A percentile compares a stretch with the other conserved stretches of the same genome.
These are phyloP conservation scores for Pithys albifrons DNA, from an alignment of 2,113 vertebrate species.

Conservation along the genomic window DNA sequence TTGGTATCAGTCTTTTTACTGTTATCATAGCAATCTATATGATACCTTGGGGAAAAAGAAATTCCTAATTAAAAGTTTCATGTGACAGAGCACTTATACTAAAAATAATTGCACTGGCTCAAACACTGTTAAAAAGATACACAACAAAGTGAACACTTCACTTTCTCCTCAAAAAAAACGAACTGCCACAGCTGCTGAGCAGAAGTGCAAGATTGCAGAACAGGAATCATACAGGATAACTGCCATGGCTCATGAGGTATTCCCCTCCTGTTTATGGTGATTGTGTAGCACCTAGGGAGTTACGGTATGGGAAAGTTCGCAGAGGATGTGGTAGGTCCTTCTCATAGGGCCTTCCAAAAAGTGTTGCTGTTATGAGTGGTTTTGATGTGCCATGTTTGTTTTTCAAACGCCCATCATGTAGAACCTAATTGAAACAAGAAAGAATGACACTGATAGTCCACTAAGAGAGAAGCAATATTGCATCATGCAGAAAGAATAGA, in stretches of 20 bases:
- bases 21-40: background rate
- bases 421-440: slow-evolving; percentile 62
- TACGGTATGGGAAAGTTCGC: background rate
- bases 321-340: slow-evolving; percentile 52
- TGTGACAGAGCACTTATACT: background rate
- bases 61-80: background rate
- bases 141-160: background rate
- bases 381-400: slow-evolving; percentile 43
- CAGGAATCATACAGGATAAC: background rate
- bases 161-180: background rate
- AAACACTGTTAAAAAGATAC: background rate
- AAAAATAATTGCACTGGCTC: background rate
- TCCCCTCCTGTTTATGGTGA: background rate
- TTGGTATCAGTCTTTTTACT: background rate
- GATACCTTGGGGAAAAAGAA: background rate
- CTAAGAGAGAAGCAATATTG: background rate
- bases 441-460: background rate
- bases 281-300: background rate
- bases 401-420: slow-evolving; percentile 65
- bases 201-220: background rate
- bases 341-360: slow-evolving; percentile 76
- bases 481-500: background rate
- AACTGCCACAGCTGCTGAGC: background rate
- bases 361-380: slow-evolving; percentile 63
- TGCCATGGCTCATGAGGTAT: background rate